Conservation (phyloP, 2,888 invertebrate genomes). For the Philopedon plagiatum region DNA sequence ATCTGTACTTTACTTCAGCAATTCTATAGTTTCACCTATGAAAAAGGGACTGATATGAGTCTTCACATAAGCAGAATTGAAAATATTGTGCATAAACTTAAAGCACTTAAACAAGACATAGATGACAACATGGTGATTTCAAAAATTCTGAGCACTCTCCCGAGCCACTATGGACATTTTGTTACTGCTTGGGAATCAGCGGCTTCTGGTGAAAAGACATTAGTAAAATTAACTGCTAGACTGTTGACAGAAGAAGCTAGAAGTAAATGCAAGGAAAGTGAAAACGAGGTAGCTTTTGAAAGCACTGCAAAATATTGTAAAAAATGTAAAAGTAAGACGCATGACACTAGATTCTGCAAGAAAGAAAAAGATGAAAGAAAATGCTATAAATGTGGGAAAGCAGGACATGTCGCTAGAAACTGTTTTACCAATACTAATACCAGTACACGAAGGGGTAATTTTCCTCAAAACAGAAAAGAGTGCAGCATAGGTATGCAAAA, state of each 20-base stretch:
- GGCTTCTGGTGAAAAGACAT: slow-evolving; percentile 23
- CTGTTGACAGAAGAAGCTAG: slow-evolving; percentile 40
- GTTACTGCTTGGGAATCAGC: slow-evolving; percentile 43
- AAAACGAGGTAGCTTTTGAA: slow-evolving; percentile 31
- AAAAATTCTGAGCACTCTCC: slow-evolving; percentile 50
- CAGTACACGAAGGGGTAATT: not conserved
- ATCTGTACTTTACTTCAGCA: no score
- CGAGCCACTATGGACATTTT: slow-evolving; percentile 62
- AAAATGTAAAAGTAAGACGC: not conserved
- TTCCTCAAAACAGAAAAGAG: no score
- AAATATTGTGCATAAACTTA: slow-evolving; percentile 43
- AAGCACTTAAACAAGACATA: slow-evolving; percentile 33
- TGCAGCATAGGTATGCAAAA: no score
- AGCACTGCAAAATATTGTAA: slow-evolving; percentile 6
- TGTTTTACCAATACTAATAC: slow-evolving; percentile 6
- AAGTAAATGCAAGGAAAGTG: slow-evolving; percentile 25
- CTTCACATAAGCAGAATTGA: slow-evolving; percentile 46
- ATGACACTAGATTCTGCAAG: no score
- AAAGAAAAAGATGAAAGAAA: no score
- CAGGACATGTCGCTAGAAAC: slow-evolving; percentile 30
- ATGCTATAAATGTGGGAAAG: slow-evolving; percentile 31
- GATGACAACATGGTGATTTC: slow-evolving; percentile 46
- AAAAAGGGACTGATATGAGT: no score
- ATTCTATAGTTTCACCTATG: no score
- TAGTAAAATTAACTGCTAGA: slow-evolving; percentile 42